A percentile compares a stretch with the other conserved stretches of the same genome.
phyloP scores from a whole-genome alignment of 2,888 invertebrate species.

The Cephus rjabovi region DNA sequence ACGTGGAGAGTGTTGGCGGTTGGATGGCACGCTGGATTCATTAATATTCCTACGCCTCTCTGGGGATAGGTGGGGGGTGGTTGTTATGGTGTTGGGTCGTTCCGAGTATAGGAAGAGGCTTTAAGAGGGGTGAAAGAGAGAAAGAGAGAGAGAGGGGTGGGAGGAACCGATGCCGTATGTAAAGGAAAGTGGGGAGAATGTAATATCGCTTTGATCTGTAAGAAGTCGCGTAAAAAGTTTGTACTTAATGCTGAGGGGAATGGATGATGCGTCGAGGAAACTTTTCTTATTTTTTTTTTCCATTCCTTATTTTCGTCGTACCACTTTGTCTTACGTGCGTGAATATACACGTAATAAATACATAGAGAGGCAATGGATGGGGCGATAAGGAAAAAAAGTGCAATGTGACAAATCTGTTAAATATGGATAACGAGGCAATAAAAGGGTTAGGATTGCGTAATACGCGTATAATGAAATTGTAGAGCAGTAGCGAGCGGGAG shows the following conservation, averaged over 20 bases:
- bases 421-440: not conserved
- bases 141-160: no score
- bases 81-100: not conserved
- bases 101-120: not conserved
- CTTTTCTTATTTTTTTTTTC: not conserved
- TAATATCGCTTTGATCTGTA: slow-evolving; percentile 2
- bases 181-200: not conserved
- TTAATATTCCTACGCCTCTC: not conserved
- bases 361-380: not conserved
- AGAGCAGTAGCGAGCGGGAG: not conserved
- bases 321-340: not conserved
- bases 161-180: not conserved
- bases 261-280: not conserved
- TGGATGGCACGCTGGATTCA: not conserved
- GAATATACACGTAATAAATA: not conserved
- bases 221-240: not conserved
- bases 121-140: not conserved
- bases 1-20: not conserved
- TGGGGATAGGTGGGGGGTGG: not conserved
- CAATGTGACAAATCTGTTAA: not conserved
- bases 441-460: not conserved
- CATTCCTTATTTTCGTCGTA: not conserved
- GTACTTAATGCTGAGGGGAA: not conserved
- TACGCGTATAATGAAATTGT: not conserved
- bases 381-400: not conserved